These are phyloP conservation scores for Heliothis peltigera DNA, from an alignment of 2,888 invertebrate species.

Conservation along the genomic window DNA sequence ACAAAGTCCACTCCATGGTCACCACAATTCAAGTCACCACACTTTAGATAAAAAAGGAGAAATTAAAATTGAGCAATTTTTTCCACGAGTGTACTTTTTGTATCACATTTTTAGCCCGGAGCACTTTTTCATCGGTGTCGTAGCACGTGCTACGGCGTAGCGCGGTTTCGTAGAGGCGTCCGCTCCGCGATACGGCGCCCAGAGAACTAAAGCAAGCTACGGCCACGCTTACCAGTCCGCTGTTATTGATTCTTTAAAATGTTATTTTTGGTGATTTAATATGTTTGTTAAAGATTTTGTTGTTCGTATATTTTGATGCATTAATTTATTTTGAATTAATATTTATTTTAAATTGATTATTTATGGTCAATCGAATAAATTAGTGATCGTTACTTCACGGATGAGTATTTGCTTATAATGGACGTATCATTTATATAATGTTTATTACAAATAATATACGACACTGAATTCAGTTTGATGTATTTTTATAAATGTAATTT, in stretches of 20 bases:
- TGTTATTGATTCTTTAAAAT: constrained; percentile 89
- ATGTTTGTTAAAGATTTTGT: constrained; percentile 64
- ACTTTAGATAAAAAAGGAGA: constrained; percentile 61
- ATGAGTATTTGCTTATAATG: background rate
- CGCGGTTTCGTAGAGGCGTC: constrained; percentile 71
- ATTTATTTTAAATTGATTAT: constrained; percentile 5
- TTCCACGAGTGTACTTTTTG: constrained; percentile 63
- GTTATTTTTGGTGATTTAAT: constrained; percentile 88
- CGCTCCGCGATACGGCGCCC: constrained; percentile 78
- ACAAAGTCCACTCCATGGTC: constrained; percentile 80
- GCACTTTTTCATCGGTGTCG: constrained; percentile 69
- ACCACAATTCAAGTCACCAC: constrained; percentile 65
- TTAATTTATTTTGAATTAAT: background rate
- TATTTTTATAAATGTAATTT: too few species aligned
- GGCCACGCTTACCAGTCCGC: constrained; percentile 73
- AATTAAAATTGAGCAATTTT: constrained; percentile 67
- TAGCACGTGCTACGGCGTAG: constrained; percentile 66
- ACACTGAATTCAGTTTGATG: too few species aligned
- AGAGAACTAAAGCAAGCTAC: constrained; percentile 81
- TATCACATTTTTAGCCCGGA: constrained; percentile 75
- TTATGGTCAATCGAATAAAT: too few species aligned
- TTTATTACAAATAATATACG: too few species aligned
- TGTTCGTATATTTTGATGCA: constrained; percentile 29
- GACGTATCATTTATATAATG: too few species aligned
- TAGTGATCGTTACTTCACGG: background rate